Base-by-base conservation (phyloP, 1,140 invertebrate genomes). In the Drosophila lini region DNA sequence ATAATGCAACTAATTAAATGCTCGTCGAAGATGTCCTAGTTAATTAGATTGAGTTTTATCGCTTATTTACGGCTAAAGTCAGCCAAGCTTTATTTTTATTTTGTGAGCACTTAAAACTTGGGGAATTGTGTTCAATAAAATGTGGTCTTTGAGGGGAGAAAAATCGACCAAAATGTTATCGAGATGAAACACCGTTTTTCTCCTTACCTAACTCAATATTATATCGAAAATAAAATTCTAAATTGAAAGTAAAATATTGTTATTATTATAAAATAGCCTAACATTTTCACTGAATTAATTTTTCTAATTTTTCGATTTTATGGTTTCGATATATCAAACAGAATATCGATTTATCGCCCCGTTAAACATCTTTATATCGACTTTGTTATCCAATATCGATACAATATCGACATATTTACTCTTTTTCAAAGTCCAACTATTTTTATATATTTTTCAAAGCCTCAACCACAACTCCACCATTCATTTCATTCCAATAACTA, bases 1-100 rank as follows among this genome's bases (percentile, higher is more conserved):
- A 45, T 38, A 55, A 55, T 55, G 19, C 19, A 55, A 55, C 52
- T 38, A 55, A 55, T 55, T 55, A 55, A 55, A 25, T 38, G 19
- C 36, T 55, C 34, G 34, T 55, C 52, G 19, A 55, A 55, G 34
- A 38, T 13, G 19, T 55, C 34, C 34, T 55, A 55, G 52, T 25
- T 55, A 55, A 55, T 55, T 55, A 55, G 8, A 4, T 38, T 25
- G 52, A 38, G 13, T 25, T 53, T 53, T 53, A 53, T 53, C 8
- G 19, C 32, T 36, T 22, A 22, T 53, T 53, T 53, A 53, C 15
- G 50, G 50, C 32, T 22, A 13, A 34, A 19, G 31, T 53, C 6
- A 8, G 31, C 7, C 0, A 19, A 53, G 50, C 2, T 22, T 3
- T 5, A n/a, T 19, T 55, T 53, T 38, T 38, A 38, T 55, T 38